phyloP scores from a whole-genome alignment of 1,140 invertebrate genomes.

The Acromyrmex echinatior region DNA sequence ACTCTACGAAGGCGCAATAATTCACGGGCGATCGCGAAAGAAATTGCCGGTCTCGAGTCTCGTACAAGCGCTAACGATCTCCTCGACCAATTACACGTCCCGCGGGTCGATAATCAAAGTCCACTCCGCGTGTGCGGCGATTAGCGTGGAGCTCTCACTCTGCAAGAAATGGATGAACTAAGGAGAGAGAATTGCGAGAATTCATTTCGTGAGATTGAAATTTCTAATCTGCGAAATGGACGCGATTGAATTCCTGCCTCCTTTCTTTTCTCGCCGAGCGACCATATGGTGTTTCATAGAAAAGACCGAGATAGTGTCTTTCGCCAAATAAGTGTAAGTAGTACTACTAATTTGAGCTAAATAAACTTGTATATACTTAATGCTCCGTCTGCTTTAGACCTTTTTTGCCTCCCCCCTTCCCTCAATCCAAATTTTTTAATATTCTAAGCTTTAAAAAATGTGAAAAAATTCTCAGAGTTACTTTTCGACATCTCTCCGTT shows the following conservation, averaged over 20 bases:
- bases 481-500: too few relatives aligned
- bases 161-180: slow-evolving; percentile 37
- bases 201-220: slow-evolving; percentile 42
- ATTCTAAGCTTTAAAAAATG: too few relatives aligned
- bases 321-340: background rate
- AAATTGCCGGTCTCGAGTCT: slow-evolving; percentile 66
- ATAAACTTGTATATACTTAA: background rate
- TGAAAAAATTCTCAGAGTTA: too few relatives aligned
- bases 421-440: too few relatives aligned
- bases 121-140: slow-evolving; percentile 27
- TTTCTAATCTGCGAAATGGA: slow-evolving; percentile 38
- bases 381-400: too few relatives aligned
- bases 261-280: background rate
- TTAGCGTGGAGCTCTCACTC: slow-evolving; percentile 44
- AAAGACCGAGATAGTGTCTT: background rate
- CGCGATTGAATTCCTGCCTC: slow-evolving; percentile 20
- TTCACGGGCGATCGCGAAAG: slow-evolving; percentile 62
- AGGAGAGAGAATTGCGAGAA: slow-evolving; percentile 3
- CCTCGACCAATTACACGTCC: slow-evolving; percentile 44
- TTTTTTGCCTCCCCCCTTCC: too few relatives aligned
- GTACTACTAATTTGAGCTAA: background rate
- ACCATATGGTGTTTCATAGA: background rate
- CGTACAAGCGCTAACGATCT: slow-evolving; percentile 56
- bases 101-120: slow-evolving; percentile 58
- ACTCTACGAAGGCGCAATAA: slow-evolving; percentile 57